Percentiles rank a stretch among this genome's conserved stretches.
phyloP scores from a whole-genome alignment of 2,888 invertebrate genomes.

The Tipula unca region DNA sequence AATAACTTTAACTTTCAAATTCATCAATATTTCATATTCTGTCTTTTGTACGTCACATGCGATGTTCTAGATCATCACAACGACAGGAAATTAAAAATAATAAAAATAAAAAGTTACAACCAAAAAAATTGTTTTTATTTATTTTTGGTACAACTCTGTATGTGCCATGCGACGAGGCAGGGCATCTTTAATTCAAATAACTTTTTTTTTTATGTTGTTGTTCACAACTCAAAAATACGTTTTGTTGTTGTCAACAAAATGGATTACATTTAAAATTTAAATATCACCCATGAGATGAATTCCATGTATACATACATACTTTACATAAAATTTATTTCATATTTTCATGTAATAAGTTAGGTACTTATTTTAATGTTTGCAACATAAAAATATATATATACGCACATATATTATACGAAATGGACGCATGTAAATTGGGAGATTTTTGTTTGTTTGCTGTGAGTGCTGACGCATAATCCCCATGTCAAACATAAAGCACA shows the following conservation, averaged over 20 bases:
- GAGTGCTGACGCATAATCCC: neutral
- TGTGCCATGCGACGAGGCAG: neutral
- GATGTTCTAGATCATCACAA: neutral
- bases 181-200: neutral
- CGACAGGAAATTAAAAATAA: neutral
- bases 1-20: neutral
- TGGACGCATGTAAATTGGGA: neutral
- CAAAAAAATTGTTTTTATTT: neutral
- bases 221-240: neutral
- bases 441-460: neutral
- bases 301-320: neutral
- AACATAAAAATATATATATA: neutral
- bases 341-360: constrained; percentile 14
- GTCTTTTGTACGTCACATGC: neutral
- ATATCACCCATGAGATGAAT: constrained; percentile 14
- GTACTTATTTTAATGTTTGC: neutral
- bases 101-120: neutral
- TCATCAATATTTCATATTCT: neutral
- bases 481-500: neutral
- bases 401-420: neutral
- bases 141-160: neutral
- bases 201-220: neutral
- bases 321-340: neutral
- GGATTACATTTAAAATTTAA: neutral
- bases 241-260: neutral